Percentiles rank a stretch among this genome's conserved stretches.
phyloP scores from a whole-genome alignment of 2,888 invertebrate species.

The Mythimna ferrago region DNA sequence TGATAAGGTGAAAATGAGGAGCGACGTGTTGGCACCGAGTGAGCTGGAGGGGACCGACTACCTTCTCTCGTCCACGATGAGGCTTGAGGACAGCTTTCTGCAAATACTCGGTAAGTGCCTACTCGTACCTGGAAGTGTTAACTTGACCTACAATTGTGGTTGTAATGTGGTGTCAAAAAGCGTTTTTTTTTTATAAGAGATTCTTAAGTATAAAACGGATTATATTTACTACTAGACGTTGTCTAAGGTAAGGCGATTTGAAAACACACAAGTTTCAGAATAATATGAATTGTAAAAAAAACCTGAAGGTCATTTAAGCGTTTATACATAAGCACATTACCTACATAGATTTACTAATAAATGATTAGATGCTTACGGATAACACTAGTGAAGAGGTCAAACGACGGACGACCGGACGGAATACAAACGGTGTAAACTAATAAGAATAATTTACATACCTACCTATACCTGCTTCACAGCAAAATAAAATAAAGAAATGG shows the following conservation, averaged over 20 bases:
- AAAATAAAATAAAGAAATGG: conserved; percentile 5
- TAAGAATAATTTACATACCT: neutral
- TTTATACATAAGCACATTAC: conserved; percentile 7
- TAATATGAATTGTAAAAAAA: conserved; percentile 11
- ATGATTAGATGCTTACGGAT: conserved; percentile 6
- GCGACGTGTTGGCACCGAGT: conserved; percentile 88
- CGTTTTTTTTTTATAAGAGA: neutral
- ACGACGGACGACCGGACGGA: neutral
- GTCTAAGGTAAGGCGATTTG: neutral
- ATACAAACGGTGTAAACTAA: neutral
- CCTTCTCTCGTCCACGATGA: conserved; percentile 91
- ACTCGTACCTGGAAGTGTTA: conserved; percentile 13
- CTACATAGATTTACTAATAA: conserved; percentile 15
- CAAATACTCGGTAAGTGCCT: conserved; percentile 91
- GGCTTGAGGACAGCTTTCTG: conserved; percentile 91
- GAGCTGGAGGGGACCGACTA: conserved; percentile 92
- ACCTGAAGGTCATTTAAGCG: conserved; percentile 17
- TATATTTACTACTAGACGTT: neutral
- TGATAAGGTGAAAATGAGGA: conserved; percentile 83
- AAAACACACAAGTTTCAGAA: neutral
- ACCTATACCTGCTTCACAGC: neutral
- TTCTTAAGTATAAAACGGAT: neutral
- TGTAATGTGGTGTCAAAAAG: conserved; percentile 1
- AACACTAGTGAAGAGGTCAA: conserved; percentile 7
- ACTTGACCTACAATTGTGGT: conserved; percentile 9